These are phyloP conservation scores for Drosophila auraria DNA, from an alignment of 1,140 invertebrate species.

Conservation along the genomic window DNA sequence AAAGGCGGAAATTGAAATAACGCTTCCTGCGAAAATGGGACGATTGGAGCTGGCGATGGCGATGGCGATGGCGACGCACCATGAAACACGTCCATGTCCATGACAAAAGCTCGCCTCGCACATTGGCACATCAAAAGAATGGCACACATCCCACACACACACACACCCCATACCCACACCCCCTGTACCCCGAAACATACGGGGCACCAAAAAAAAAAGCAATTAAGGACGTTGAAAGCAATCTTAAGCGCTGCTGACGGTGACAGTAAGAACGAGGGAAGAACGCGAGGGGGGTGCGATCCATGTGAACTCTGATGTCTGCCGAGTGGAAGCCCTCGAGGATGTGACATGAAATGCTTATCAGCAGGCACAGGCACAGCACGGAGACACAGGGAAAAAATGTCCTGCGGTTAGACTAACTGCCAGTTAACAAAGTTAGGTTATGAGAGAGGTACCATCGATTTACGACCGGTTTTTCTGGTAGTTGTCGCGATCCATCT, in stretches of 20 bases:
- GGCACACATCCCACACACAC: slow-evolving; percentile 34
- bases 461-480: too few relatives aligned
- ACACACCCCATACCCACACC: not conserved
- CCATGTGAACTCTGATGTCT: slow-evolving; percentile 70
- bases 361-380: slow-evolving; percentile 61
- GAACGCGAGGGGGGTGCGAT: slow-evolving; percentile 5
- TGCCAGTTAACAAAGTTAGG: not conserved
- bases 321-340: slow-evolving; percentile 67
- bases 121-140: slow-evolving; percentile 74
- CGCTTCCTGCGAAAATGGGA: slow-evolving; percentile 75
- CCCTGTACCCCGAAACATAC: slow-evolving; percentile 5
- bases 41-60: slow-evolving; percentile 12
- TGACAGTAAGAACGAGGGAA: slow-evolving; percentile 66
- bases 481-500: too few relatives aligned
- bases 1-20: slow-evolving; percentile 83
- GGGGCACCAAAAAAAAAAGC: slow-evolving; percentile 70
- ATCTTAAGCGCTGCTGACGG: slow-evolving; percentile 80
- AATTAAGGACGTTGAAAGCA: slow-evolving; percentile 84
- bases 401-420: not conserved
- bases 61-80: slow-evolving; percentile 22
- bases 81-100: slow-evolving; percentile 57
- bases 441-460: too few relatives aligned
- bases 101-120: slow-evolving; percentile 73
- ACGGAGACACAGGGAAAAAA: not conserved
- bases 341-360: slow-evolving; percentile 84